phyloP scores from a whole-genome alignment of 1,140 invertebrate species.

The Megathymus violae region DNA sequence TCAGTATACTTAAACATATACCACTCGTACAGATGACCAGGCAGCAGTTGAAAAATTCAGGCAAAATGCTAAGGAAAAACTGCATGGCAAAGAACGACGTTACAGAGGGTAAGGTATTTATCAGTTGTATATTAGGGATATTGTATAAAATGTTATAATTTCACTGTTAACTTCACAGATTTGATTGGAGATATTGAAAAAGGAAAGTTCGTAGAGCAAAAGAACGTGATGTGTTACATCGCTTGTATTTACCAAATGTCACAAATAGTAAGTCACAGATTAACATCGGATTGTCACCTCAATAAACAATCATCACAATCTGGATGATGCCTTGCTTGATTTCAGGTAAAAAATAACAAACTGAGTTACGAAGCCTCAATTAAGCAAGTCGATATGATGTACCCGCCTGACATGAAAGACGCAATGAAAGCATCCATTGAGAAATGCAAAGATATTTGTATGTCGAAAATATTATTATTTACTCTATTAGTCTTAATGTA shows the following conservation, averaged over 20 bases:
- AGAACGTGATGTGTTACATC: slow-evolving; percentile 67
- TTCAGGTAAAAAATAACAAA: slow-evolving; percentile 74
- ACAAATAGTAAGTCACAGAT: slow-evolving; percentile 65
- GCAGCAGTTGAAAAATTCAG: slow-evolving; percentile 67
- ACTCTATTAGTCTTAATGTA: neutral
- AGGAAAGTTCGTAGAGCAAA: slow-evolving; percentile 63
- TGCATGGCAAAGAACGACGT: slow-evolving; percentile 68
- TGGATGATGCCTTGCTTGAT: too few relatives aligned
- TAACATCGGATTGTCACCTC: too few relatives aligned
- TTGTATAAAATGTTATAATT: too few relatives aligned
- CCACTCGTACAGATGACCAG: slow-evolving; percentile 60
- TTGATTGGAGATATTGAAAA: slow-evolving; percentile 61
- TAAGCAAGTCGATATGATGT: slow-evolving; percentile 73
- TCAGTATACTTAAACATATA: too few relatives aligned
- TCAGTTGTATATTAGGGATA: too few relatives aligned
- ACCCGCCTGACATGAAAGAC: slow-evolving; percentile 64
- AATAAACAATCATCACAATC: too few relatives aligned
- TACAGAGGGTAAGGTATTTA: slow-evolving; percentile 54
- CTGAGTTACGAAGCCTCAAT: slow-evolving; percentile 64
- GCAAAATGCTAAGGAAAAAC: slow-evolving; percentile 63
- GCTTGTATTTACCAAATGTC: slow-evolving; percentile 71
- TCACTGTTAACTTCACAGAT: slow-evolving; percentile 48
- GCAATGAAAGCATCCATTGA: slow-evolving; percentile 53
- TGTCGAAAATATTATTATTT: slow-evolving; percentile 38
- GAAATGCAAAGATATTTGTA: slow-evolving; percentile 66